Conservation (phyloP, 1,140 invertebrate genomes). For the Drosophila carrolli region DNA sequence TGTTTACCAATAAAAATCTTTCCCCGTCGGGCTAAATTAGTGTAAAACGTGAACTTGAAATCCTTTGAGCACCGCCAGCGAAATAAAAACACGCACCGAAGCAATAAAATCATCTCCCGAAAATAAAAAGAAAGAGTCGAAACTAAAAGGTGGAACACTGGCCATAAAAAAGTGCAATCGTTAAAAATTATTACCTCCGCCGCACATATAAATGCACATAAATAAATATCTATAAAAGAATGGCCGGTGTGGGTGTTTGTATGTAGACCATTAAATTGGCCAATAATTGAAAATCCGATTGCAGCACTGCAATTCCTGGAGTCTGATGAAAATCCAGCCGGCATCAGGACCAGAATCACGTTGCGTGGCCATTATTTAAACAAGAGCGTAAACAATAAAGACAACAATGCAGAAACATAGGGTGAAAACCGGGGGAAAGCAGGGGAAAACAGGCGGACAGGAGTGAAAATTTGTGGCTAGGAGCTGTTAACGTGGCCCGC, state of each 20-base stretch:
- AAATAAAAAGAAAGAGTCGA: conserved; percentile 33
- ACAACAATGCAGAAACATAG: conserved; percentile 46
- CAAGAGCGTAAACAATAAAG: conserved; percentile 82
- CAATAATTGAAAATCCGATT: conserved; percentile 83
- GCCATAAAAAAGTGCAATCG: conserved; percentile 77
- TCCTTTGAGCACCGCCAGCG: conserved; percentile 76
- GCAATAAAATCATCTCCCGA: conserved; percentile 64
- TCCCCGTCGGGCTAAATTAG: conserved; percentile 56
- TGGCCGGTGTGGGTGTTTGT: conserved; percentile 11
- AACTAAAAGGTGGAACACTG: conserved; percentile 55
- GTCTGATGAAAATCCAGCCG: conserved; percentile 38
- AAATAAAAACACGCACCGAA: conserved; percentile 82
- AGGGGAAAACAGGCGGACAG: conserved; percentile 20
- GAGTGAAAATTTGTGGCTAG: conserved; percentile 67
- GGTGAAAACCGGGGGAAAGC: conserved; percentile 22
- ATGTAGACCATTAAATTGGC: conserved; percentile 74
- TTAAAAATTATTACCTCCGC: conserved; percentile 66
- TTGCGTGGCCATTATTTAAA: conserved; percentile 81
- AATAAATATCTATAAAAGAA: conserved; percentile 51
- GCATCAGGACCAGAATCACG: conserved; percentile 46
- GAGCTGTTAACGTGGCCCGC: conserved; percentile 21
- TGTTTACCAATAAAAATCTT: conserved; percentile 57
- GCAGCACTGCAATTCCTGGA: conserved; percentile 49
- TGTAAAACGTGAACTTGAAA: conserved; percentile 78
- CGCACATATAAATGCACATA: conserved; percentile 40